Percentiles rank a stretch among this genome's conserved stretches.
Conservation (phyloP, 2,888 invertebrate species). For the Spisula subtruncata region DNA sequence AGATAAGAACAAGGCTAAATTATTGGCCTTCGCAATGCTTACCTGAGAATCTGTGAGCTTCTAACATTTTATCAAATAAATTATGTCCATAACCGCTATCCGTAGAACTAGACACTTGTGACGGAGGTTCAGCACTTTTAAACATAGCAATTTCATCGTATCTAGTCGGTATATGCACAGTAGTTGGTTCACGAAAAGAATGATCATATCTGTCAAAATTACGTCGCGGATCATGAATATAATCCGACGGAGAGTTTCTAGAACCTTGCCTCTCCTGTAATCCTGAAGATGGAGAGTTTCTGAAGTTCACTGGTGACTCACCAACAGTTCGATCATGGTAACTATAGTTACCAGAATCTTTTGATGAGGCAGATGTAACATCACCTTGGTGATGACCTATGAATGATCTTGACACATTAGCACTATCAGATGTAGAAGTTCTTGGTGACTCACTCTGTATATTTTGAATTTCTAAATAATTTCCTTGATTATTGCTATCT, state of each 20-base stretch:
- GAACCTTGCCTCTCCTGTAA: conserved; percentile 57
- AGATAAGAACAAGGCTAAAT: no score
- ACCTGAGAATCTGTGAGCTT: conserved; percentile 69
- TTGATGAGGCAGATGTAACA: conserved; percentile 68
- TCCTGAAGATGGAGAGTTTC: conserved; percentile 71
- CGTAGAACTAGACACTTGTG: conserved; percentile 86
- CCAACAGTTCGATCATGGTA: conserved; percentile 62
- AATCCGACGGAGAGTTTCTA: conserved; percentile 67
- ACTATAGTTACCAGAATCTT: conserved; percentile 73
- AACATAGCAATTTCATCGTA: conserved; percentile 85
- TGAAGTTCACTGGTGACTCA: conserved; percentile 69
- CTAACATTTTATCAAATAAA: conserved; percentile 75
- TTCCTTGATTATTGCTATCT: conserved; percentile 40
- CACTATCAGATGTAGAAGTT: conserved; percentile 62
- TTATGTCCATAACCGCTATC: conserved; percentile 86
- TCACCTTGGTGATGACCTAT: conserved; percentile 63
- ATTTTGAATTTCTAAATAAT: conserved; percentile 58
- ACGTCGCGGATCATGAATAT: conserved; percentile 60
- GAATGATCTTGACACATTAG: conserved; percentile 57
- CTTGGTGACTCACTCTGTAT: conserved; percentile 62
- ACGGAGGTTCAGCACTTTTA: conserved; percentile 83
- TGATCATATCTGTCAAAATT: conserved; percentile 63
- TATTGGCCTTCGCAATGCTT: not conserved
- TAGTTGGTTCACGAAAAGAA: conserved; percentile 69
- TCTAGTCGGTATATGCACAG: conserved; percentile 71